Percentiles rank a stretch among this genome's conserved stretches.
Conservation (phyloP, 2,888 invertebrate genomes). For the Hyalella azteca region DNA sequence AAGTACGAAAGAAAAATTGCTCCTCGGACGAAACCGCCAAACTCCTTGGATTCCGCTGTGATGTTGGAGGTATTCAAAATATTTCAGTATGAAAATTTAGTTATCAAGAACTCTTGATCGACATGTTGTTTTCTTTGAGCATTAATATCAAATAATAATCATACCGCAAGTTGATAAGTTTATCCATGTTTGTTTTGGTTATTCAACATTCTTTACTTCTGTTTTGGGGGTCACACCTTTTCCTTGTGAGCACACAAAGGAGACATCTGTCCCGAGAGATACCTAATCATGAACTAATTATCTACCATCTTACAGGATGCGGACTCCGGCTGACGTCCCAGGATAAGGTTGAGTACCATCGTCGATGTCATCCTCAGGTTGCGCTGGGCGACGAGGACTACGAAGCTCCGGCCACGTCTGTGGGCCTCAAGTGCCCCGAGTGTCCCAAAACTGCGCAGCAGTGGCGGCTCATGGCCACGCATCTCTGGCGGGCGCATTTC, state of each 20-base stretch:
- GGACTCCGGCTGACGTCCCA: constrained; percentile 68
- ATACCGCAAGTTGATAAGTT: too few species aligned
- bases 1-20: constrained; percentile 21
- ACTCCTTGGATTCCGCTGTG: constrained; percentile 4
- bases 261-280: too few species aligned
- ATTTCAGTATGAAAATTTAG: too few species aligned
- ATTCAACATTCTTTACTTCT: neutral
- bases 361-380: constrained; percentile 68
- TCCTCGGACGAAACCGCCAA: neutral
- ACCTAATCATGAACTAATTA: neutral
- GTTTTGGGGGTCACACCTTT: neutral
- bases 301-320: constrained; percentile 65
- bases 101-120: too few species aligned
- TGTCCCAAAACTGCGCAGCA: constrained; percentile 64
- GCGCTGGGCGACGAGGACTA: neutral
- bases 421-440: constrained; percentile 48
- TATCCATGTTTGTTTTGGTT: too few species aligned
- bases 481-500: constrained; percentile 78
- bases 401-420: neutral
- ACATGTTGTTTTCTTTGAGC: too few species aligned
- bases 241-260: too few species aligned
- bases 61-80: constrained; percentile 31
- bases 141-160: too few species aligned
- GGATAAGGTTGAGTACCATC: constrained; percentile 72
- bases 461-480: constrained; percentile 76